Conservation (phyloP, 1,140 invertebrate species). For the Arctopsyche grandis region DNA sequence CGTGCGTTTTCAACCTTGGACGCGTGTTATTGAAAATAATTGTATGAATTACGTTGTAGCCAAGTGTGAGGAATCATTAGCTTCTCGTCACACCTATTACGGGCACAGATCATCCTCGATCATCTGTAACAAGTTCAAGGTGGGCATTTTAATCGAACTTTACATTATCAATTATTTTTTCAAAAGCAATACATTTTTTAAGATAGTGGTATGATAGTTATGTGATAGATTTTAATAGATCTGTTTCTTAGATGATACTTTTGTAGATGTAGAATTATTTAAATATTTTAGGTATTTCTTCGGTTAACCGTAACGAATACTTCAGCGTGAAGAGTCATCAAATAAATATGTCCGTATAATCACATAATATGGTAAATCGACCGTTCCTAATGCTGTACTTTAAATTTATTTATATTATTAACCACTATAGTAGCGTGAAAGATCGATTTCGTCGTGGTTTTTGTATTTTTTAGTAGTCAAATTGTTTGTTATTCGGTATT, state of each 20-base stretch:
- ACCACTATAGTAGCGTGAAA: background rate
- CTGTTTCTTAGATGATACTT: no score
- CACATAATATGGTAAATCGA: background rate
- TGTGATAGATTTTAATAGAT: no score
- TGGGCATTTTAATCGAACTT: conserved; percentile 18
- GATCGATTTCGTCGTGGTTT: background rate
- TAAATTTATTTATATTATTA: conserved; percentile 8
- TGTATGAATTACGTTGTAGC: conserved; percentile 39
- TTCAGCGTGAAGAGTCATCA: no score
- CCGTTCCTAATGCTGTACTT: conserved; percentile 6
- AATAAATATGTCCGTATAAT: no score
- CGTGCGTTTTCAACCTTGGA: conserved; percentile 43
- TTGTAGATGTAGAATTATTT: no score
- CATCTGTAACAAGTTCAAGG: conserved; percentile 46
- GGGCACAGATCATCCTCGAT: conserved; percentile 29
- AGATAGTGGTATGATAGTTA: no score
- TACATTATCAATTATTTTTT: no score
- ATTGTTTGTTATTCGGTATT: background rate
- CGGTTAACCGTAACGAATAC: no score
- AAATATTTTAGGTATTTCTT: no score
- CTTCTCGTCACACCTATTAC: conserved; percentile 8
- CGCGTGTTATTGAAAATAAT: conserved; percentile 47
- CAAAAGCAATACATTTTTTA: no score
- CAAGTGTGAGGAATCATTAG: conserved; percentile 41
- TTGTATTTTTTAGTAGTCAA: background rate